A percentile compares a stretch with the other conserved stretches of the same genome.
These are phyloP conservation scores for Aphis gossypii DNA, from an alignment of 1,140 invertebrate genomes.

Conservation along the genomic window DNA sequence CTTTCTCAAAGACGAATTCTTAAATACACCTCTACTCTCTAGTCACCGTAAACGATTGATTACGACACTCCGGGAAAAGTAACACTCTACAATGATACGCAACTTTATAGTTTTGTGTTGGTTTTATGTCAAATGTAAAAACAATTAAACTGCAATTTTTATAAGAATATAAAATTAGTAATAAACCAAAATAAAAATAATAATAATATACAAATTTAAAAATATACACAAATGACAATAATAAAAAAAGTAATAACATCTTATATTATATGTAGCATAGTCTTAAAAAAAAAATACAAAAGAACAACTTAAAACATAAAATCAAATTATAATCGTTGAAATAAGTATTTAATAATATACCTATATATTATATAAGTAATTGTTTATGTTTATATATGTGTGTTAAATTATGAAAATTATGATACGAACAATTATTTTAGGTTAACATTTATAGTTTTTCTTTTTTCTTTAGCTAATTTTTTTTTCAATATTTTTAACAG, in stretches of 20 bases:
- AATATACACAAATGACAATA: background rate
- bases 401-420: background rate
- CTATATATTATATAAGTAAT: background rate
- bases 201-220: background rate
- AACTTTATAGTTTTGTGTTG: background rate
- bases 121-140: background rate
- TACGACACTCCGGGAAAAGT: background rate
- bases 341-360: background rate
- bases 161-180: background rate
- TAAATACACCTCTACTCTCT: background rate
- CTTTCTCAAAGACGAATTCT: background rate
- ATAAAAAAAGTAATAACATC: background rate
- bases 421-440: background rate
- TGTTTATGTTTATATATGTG: background rate
- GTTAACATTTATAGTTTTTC: background rate
- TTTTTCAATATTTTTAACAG: background rate
- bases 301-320: background rate
- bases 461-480: background rate
- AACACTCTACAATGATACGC: background rate
- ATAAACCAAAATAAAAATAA: background rate
- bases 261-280: background rate
- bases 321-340: background rate
- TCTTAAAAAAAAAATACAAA: background rate
- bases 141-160: background rate
- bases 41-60: background rate